Base-by-base conservation (phyloP, 37 sponge, comb jelly and placozoan genomes). In the Aplysina aerophoba region DNA sequence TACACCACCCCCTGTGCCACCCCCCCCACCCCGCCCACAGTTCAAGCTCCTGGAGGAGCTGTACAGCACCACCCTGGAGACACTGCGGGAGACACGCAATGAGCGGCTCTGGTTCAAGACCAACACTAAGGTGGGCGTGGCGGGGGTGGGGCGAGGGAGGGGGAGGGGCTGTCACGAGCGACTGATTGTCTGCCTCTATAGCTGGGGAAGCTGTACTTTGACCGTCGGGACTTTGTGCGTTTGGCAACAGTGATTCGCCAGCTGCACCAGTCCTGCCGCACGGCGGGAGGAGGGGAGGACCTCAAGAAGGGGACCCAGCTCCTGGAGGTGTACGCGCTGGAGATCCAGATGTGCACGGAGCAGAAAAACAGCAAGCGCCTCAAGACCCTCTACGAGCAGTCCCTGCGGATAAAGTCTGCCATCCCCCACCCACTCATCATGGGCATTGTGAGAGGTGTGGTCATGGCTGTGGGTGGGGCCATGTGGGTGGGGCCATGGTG, bases 91-190 rank as follows among this genome's bases (percentile, higher is more conserved):
- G 36, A 92, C 99, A 22, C 92, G 88, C 54, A 98, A 98, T 81
- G 99, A 98, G 73, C 72, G 99, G 14, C 93, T 98, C 14, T 98
- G 99, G 99, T 98, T 98, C 84, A 98, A 98, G 64, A 98, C 99
- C 16, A 98, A 98, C 78, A 93, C 93, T 0, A 98, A 98, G 88
- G 93, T 98, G 36, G 60, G 35, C n/a, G 21, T n/a, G n/a, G n/a
- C n/a, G n/a, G n/a, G n/a, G n/a, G n/a, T n/a, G n/a, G n/a, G n/a
- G n/a, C n/a, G n/a, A n/a, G n/a, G n/a, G n/a, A n/a, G n/a, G n/a
- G n/a, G n/a, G n/a, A n/a, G n/a, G n/a, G n/a, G n/a, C n/a, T n/a
- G n/a, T n/a, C n/a, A n/a, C n/a, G n/a, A n/a, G n/a, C n/a, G n/a
- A n/a, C n/a, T n/a, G n/a, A n/a, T n/a, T 58, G 59, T 58, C 17